A percentile compares a stretch with the other conserved stretches of the same genome.
These are phyloP conservation scores for Podiceps cristatus DNA, from an alignment of 2,113 vertebrate genomes.

Conservation along the genomic window DNA sequence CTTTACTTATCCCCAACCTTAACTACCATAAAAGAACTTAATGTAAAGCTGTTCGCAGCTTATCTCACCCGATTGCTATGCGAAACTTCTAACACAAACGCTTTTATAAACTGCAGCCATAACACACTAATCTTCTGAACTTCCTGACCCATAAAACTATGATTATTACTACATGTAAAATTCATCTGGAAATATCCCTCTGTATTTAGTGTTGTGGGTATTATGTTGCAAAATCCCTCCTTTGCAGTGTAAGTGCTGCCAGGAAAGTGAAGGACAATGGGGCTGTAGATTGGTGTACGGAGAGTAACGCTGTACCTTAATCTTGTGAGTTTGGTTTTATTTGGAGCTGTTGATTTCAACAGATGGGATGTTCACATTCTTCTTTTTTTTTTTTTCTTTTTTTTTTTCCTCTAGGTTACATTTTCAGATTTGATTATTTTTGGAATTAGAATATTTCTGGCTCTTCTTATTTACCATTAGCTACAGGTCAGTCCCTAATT, in stretches of 20 bases:
- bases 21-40: constrained; percentile 72
- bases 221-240: constrained; percentile 36
- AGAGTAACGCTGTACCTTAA: background rate
- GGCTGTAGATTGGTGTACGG: background rate
- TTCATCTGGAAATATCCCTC: constrained; percentile 36
- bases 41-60: constrained; percentile 64
- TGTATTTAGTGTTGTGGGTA: background rate
- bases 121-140: constrained; percentile 77
- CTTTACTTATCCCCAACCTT: constrained; percentile 65
- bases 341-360: background rate
- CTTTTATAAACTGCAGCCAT: constrained; percentile 69
- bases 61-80: constrained; percentile 80
- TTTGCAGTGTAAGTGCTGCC: background rate
- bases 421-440: background rate
- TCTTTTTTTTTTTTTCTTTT: background rate
- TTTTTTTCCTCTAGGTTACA: background rate
- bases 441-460: background rate
- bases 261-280: background rate
- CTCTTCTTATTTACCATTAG: background rate
- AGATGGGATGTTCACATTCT: background rate
- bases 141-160: constrained; percentile 77
- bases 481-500: background rate
- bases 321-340: background rate
- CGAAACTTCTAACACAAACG: constrained; percentile 63
- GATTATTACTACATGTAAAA: constrained; percentile 68